These are phyloP conservation scores for Xanthorhoe spadicearia DNA, from an alignment of 2,888 invertebrate species.

Conservation along the genomic window DNA sequence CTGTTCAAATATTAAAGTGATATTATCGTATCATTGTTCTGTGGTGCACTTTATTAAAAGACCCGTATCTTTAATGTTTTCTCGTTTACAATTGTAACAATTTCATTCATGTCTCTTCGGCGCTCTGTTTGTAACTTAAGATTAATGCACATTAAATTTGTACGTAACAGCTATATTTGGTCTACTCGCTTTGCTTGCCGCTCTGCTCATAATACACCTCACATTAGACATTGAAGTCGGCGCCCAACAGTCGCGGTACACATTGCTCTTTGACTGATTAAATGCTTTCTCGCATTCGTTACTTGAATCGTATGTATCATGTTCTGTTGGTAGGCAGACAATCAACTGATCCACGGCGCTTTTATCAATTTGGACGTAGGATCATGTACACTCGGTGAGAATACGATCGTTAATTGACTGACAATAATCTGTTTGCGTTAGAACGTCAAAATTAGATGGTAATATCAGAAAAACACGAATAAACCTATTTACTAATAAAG, in stretches of 20 bases:
- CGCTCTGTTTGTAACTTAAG: no score
- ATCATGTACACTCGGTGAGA: conserved; percentile 17
- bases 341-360: conserved; percentile 25
- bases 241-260: conserved; percentile 57
- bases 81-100: no score
- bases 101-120: no score
- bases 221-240: conserved; percentile 50
- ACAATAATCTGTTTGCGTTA: neutral
- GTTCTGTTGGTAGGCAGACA: conserved; percentile 22
- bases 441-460: neutral
- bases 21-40: no score
- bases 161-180: neutral
- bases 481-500: no score
- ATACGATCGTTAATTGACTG: conserved; percentile 11
- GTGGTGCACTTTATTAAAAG: no score
- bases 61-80: no score
- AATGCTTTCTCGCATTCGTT: conserved; percentile 45
- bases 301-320: conserved; percentile 34
- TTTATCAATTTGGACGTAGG: conserved; percentile 23
- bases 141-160: no score
- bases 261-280: conserved; percentile 49
- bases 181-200: conserved; percentile 4
- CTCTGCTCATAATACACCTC: conserved; percentile 35
- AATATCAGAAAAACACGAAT: no score
- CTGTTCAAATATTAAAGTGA: no score